These are phyloP conservation scores for Ostrea denselamellosa DNA, from an alignment of 1,140 invertebrate genomes.

Conservation along the genomic window DNA sequence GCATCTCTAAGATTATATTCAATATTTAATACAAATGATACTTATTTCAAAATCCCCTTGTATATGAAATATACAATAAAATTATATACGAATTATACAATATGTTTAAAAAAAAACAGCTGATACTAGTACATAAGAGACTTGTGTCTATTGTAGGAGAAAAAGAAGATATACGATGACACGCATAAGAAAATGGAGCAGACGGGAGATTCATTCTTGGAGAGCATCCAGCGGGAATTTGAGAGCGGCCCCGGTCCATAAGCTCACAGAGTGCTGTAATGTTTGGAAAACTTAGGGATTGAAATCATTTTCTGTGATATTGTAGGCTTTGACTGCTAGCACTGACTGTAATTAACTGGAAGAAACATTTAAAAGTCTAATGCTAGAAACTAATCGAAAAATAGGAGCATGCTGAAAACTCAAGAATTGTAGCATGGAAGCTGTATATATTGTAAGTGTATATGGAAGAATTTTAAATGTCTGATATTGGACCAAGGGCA, in stretches of 20 bases:
- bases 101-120: too few relatives aligned
- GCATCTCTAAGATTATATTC: too few relatives aligned
- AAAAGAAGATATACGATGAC: constrained; percentile 66
- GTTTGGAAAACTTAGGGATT: background rate
- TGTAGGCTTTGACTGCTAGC: constrained; percentile 1
- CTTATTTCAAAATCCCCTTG: too few relatives aligned
- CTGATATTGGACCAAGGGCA: too few relatives aligned
- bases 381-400: background rate
- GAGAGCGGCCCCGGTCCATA: constrained; percentile 37
- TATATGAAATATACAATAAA: too few relatives aligned
- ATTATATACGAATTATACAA: too few relatives aligned
- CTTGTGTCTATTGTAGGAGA: constrained; percentile 61
- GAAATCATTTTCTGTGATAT: constrained; percentile 11
- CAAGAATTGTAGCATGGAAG: too few relatives aligned
- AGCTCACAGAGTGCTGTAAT: background rate
- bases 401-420: background rate
- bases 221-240: constrained; percentile 70
- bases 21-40: too few relatives aligned
- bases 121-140: too few relatives aligned
- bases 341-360: background rate
- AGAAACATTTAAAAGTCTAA: background rate
- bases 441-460: too few relatives aligned
- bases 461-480: too few relatives aligned
- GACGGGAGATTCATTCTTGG: constrained; percentile 68
- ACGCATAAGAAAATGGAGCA: constrained; percentile 68